Evolutionary conservation across 35 echinoderm and acorn worm species (phyloP), one percentile per base, ranked within the genome.

Genomic region (Lytechinus variegatus): DNA sequence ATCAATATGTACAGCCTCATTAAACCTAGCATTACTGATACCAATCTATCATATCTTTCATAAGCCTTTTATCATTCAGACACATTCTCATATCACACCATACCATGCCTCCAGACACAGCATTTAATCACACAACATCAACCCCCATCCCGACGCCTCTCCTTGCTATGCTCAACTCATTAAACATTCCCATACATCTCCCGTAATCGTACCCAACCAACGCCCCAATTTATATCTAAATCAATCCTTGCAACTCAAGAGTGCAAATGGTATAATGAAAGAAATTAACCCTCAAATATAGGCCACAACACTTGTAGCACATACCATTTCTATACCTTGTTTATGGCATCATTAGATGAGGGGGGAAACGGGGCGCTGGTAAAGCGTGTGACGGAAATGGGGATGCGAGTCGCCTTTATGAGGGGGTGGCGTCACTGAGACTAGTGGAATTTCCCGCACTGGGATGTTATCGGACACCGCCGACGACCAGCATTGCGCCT

Each of bases 181-280:
- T 79, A 79, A 21, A 24, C 66, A 79, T 79, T 79, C 66, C 66
- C n/a, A 7, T 24, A 79, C 66, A 79, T 79, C 66, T 24, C 66
- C n/a, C 66, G 66, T 79, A 79, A 79, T 79, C 66, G 66, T 19
- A 79, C 66, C 66, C 66, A n/a, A 79, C 66, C 66, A 79, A 79
- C 66, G 66, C 66, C 66, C 66, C 66, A 79, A 79, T 79, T 79
- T 79, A 79, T 79, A 79, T 79, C 66, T 24, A 79, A 79, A 79
- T 79, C 66, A 79, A 79, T 79, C 66, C 66, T 79, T 79, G 66
- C 66, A 79, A 19, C 66, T 8, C 6, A 19, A 79, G 66, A 79
- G 66, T 79, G 66, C 66, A 79, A 79, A 79, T 79, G 66, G 66
- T 24, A 79, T 79, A 79, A 16, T 79, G 66, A 79, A 79, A 79